Evolutionary conservation across 2,797 vertebrate species (phyloP), one percentile per base, ranked within the genome.

Genomic region (Pipistrellus pipistrellus): DNA sequence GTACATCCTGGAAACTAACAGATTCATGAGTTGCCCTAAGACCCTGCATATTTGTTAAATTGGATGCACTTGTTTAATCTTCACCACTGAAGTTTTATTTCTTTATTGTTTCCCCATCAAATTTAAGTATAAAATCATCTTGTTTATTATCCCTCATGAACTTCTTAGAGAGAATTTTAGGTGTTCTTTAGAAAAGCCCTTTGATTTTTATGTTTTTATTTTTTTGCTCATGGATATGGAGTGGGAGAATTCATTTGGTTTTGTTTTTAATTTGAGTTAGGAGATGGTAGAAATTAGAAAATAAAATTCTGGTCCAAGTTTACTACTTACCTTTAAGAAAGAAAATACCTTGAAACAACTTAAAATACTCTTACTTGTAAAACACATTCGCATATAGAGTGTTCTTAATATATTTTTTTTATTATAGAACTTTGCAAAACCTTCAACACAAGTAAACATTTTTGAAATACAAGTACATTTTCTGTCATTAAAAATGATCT

Each of bases 391-490:
- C 25, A 41, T 59, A 82, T 78, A 64, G 21, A 78, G 4, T 6
- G 5, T 68, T 76, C 85, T 81, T 86, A 41, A 71, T 53, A 30
- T 17, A 46, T 71, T 71, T 46, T 71, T 76, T 93, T 89, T 91
- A 55, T 10, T 53, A 41, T 0, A 46, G 17, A 75, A 30, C 4
- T 41, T 55, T 81, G 51, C 3, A 77, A 77, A 95, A 32, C 4
- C 25, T 88, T 53, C 35, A 38, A 38, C 4, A 73, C 6, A 91
- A 51, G 0, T 87, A n/a, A 71, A 35, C 0, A n/a, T 38, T 77
- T 95, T 95, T 38, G 2, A 88, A 81, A 77, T 32, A 21, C 7
- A 88, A 84, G 81, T 32, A 21, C 6, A 62, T 94, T 80, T 93
- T 85, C 17, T 77, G 12, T 86, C n/a, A 90, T 15, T 91, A 13